phyloP scores from a whole-genome alignment of 1,140 invertebrate species.

The Eueides isabella region DNA sequence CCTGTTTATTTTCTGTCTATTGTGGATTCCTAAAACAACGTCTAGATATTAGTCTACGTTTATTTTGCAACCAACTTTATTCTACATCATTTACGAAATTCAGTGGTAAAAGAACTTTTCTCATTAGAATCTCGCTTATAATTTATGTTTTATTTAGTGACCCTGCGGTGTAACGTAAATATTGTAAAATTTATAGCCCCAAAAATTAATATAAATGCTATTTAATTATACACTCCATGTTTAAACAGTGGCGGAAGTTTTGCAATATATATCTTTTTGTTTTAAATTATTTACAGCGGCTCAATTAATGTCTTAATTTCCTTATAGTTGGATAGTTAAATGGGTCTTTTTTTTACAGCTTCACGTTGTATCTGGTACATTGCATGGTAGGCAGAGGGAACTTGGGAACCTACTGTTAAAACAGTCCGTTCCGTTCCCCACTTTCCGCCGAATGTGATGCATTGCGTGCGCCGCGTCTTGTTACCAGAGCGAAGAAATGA shows the following conservation, averaged over 20 bases:
- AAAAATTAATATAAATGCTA: constrained; percentile 19
- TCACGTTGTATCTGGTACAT: not conserved
- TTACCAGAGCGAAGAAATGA: not conserved
- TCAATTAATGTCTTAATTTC: not conserved
- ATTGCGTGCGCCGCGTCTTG: not conserved
- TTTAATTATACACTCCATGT: constrained; percentile 3
- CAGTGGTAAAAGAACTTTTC: constrained; percentile 21
- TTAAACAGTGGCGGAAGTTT: not conserved
- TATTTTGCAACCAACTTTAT: not conserved
- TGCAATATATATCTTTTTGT: constrained; percentile 1
- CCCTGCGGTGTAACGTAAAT: constrained; percentile 20
- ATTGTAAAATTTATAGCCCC: constrained; percentile 25
- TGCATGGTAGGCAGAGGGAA: not conserved
- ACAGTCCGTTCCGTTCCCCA: not conserved
- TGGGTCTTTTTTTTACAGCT: not conserved
- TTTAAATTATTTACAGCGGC: not conserved
- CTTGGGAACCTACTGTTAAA: not conserved
- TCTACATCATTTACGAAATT: constrained; percentile 3
- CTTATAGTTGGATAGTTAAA: not conserved
- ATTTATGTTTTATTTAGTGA: constrained; percentile 26
- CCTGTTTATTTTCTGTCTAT: not conserved
- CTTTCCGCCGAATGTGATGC: not conserved
- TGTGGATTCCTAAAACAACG: constrained; percentile 8
- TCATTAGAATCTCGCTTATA: constrained; percentile 26
- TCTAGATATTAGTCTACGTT: constrained; percentile 6